phyloP scores from a whole-genome alignment of 2,888 invertebrate genomes.

The Zeuzera pyrina region DNA sequence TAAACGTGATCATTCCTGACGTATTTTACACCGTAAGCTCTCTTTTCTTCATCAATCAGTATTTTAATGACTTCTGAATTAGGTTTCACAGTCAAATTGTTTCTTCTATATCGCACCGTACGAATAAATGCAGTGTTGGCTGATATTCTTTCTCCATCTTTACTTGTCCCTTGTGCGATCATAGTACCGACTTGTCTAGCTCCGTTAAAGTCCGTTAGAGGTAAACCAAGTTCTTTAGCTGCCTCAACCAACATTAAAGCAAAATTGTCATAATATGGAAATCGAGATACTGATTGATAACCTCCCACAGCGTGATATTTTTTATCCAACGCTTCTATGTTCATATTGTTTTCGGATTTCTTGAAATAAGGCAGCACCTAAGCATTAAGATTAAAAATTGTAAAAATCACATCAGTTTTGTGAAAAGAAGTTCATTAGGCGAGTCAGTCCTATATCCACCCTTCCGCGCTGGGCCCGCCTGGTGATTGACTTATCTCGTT shows the following conservation, averaged over 20 bases:
- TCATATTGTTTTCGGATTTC: conserved; percentile 75
- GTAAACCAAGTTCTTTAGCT: conserved; percentile 73
- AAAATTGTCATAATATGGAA: conserved; percentile 73
- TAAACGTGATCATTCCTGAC: conserved; percentile 20
- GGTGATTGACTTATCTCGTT: too few species aligned
- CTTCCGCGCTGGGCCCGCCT: too few species aligned
- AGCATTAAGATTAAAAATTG: too few species aligned
- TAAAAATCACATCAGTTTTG: too few species aligned
- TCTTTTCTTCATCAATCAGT: conserved; percentile 60
- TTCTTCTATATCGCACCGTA: conserved; percentile 68
- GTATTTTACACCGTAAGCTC: conserved; percentile 42
- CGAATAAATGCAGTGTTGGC: conserved; percentile 77
- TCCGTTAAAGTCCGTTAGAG: conserved; percentile 68
- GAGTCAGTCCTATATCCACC: too few species aligned
- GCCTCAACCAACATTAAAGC: conserved; percentile 67
- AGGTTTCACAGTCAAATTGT: conserved; percentile 64
- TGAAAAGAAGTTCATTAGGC: too few species aligned
- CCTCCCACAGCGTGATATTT: conserved; percentile 74
- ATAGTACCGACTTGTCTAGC: conserved; percentile 69
- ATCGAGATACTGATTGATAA: conserved; percentile 72
- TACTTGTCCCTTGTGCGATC: conserved; percentile 69
- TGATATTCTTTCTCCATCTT: conserved; percentile 72
- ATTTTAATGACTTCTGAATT: conserved; percentile 68
- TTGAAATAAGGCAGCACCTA: conserved; percentile 78
- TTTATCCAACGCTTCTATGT: conserved; percentile 55